Conservation (phyloP, 2,888 invertebrate species). For the Tetranychus truncatus region DNA sequence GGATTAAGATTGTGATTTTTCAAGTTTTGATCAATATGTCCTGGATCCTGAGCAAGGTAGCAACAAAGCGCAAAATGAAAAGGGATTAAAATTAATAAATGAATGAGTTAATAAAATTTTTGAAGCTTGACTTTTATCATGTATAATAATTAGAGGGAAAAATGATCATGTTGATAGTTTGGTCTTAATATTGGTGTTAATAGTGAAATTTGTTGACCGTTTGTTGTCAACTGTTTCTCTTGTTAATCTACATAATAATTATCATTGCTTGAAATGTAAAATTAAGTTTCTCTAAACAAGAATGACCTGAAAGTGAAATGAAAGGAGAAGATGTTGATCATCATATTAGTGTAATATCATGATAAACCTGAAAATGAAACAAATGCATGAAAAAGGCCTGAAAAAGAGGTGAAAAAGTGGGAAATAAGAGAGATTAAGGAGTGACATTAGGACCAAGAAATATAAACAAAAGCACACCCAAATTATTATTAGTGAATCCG, state of each 20-base stretch:
- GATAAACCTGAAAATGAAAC: neutral
- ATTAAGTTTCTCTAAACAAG: neutral
- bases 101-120: neutral
- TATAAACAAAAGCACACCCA: neutral
- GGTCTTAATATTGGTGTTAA: no score
- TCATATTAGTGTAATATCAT: neutral
- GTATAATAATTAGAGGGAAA: no score
- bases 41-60: neutral
- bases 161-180: no score
- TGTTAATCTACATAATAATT: neutral
- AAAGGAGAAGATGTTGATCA: neutral
- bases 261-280: neutral
- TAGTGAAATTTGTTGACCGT: no score
- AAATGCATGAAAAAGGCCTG: neutral
- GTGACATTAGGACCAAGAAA: neutral
- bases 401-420: neutral
- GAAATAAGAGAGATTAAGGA: neutral
- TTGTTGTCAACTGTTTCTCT: no score
- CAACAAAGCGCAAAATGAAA: neutral
- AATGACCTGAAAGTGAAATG: neutral
- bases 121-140: no score
- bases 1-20: conserved; percentile 7
- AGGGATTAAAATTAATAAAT: neutral
- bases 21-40: neutral
- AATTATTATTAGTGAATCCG: neutral